Evolutionary conservation across 2,888 invertebrate species (phyloP), one percentile per base, ranked within the genome.

Genomic region (Brachyopa scutellaris): DNA sequence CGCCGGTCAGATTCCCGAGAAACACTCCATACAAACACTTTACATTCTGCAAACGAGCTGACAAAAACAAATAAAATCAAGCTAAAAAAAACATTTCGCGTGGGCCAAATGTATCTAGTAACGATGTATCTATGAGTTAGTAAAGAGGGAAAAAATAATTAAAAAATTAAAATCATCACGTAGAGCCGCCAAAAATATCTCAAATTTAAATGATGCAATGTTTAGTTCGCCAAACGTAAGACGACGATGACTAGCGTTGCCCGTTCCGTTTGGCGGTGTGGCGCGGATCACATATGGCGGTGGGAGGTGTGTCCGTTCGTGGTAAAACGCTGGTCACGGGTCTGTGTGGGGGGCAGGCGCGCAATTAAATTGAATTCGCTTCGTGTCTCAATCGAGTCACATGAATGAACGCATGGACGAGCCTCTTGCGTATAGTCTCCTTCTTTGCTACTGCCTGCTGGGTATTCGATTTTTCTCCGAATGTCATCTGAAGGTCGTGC

Each of bases 391-490:
- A 61, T 66, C 77, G 47, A 82, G 82, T 82, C 82, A 82, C 82
- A 82, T 82, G 82, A 82, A 82, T 82, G 77, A 77, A 77, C 77
- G 77, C 61, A 77, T 77, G 77, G 82, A 77, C 82, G 82, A 77
- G 82, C 82, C 82, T 82, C 76, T 72, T 47, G 45, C 59, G 61
- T 66, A 59, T 72, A 33, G 29, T 42, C 19, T 19, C 53, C 21
- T 59, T 59, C 72, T 64, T 77, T 21, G 49, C 13, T 47, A 53
- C 47, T 73, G 62, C 47, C 59, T 38, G 40, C 36, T 55, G 40
- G 55, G 55, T 70, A 51, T 66, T 61, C 55, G 11, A 21, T 29
- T 57, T 29, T 66, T 17, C 47, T 19, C 49, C 64, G 26, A 82
- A 82, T 61, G 82, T 77, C 76, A 82, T 67, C 72, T 82, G 82